Conservation (phyloP, 1,140 invertebrate species). For the Galendromus occidentalis region DNA sequence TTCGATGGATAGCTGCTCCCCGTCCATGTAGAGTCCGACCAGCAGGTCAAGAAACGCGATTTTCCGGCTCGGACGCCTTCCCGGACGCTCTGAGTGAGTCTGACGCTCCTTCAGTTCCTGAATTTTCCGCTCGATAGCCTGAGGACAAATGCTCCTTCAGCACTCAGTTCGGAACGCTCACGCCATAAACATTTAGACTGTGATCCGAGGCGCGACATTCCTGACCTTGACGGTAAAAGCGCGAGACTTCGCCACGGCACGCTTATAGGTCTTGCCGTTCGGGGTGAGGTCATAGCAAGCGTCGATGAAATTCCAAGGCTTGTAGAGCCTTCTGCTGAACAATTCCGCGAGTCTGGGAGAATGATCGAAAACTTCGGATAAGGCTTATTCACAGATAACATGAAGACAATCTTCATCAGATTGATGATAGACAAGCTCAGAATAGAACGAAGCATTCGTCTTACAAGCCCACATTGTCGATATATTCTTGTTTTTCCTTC, state of each 20-base stretch:
- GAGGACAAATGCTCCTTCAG: too few relatives aligned
- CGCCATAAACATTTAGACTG: too few relatives aligned
- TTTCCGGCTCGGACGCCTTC: background rate
- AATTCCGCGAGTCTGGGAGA: background rate
- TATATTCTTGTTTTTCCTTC: background rate
- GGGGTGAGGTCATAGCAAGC: background rate
- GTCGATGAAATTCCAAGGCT: background rate
- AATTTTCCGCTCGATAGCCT: background rate
- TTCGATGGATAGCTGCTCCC: slow-evolving; percentile 34
- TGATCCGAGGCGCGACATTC: too few relatives aligned
- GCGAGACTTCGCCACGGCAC: background rate
- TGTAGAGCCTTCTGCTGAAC: background rate
- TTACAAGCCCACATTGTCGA: background rate
- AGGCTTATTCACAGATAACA: too few relatives aligned
- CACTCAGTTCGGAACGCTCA: too few relatives aligned
- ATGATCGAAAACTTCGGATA: too few relatives aligned
- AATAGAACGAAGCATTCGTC: too few relatives aligned
- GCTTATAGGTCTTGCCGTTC: background rate
- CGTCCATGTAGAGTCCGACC: slow-evolving; percentile 23
- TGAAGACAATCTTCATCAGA: too few relatives aligned
- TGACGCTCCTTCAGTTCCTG: background rate
- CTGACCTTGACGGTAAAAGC: background rate
- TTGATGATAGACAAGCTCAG: too few relatives aligned
- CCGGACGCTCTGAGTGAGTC: background rate
- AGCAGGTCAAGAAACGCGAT: background rate